Base-by-base conservation (phyloP, 1,140 invertebrate species). In the Ectropis grisescens region DNA sequence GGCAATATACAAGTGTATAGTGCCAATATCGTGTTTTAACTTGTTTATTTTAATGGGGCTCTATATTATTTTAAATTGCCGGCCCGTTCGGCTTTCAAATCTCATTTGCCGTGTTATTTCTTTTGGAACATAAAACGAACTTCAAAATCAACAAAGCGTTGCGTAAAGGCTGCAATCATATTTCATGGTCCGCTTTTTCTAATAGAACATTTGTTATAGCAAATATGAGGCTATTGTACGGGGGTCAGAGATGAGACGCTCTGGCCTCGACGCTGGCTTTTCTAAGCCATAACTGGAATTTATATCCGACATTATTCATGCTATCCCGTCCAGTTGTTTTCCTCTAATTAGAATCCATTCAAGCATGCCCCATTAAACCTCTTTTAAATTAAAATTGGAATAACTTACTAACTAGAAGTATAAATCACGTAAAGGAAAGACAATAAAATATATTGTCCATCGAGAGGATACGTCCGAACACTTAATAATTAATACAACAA, bases 381-480 rank as follows among this genome's bases (percentile, higher is more conserved):
- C 64, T 59, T 69, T 65, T 72, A 81, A 76, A 81, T 79, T 81
- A 81, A 81, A 81, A 81, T 58, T 72, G 61, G 50, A 81, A 81
- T 79, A 81, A 81, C 72, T 78, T 75, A 78, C 72, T 81, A 81
- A 81, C 72, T 81, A 81, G 71, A 69, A 47, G 46, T 68, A 79
- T 81, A 79, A 81, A 81, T 81, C 76, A 79, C 41, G 30, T 11
- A 45, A 69, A 41, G 44, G 58, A 64, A 65, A 78, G 62, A 81
- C 74, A 76, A 81, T 81, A 76, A 70, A 76, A 81, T 81, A 79
- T 74, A 78, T 76, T 74, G 70, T 78, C 75, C 59, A 54, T 40
- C 40, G 47, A 61, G 49, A 43, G 50, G n/a, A n/a, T n/a, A n/a
- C 52, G 42, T 34, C 45, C 36, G 40, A 39, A 43, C 19, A 30